These are phyloP conservation scores for Batillaria attramentaria DNA, from an alignment of 1,140 invertebrate species.

Conservation along the genomic window DNA sequence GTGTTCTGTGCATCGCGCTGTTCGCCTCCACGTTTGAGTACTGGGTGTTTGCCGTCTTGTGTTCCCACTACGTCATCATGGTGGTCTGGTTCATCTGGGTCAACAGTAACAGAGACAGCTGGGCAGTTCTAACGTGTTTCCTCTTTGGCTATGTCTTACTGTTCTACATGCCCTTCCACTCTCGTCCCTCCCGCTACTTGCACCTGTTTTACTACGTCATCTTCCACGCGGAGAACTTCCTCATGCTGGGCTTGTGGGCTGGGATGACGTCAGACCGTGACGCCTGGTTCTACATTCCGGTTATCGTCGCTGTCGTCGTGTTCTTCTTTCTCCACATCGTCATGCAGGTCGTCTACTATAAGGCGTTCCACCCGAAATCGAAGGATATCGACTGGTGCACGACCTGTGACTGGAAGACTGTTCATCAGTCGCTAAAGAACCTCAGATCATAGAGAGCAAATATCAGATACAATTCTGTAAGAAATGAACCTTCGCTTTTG, in stretches of 20 bases:
- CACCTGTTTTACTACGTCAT: conserved; percentile 78
- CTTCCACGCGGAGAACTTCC: conserved; percentile 77
- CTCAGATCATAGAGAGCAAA: too few relatives aligned
- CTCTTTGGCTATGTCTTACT: conserved; percentile 35
- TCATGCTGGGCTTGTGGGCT: conserved; percentile 75
- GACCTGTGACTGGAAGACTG: too few relatives aligned
- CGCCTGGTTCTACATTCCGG: conserved; percentile 57
- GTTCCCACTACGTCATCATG: conserved; percentile 83
- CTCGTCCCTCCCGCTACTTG: conserved; percentile 76
- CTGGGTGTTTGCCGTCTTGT: conserved; percentile 70
- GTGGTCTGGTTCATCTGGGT: conserved; percentile 75
- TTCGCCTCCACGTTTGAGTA: conserved; percentile 72
- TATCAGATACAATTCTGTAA: too few relatives aligned
- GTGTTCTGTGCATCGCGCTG: conserved; percentile 75
- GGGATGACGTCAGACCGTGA: conserved; percentile 48
- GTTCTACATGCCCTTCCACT: conserved; percentile 79
- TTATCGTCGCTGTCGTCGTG: conserved; percentile 46
- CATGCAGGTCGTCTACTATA: conserved; percentile 57
- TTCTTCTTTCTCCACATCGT: conserved; percentile 51
- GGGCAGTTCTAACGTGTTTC: background rate
- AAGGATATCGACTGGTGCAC: too few relatives aligned
- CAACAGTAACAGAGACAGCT: background rate
- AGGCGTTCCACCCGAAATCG: conserved; percentile 50
- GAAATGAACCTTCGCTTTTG: too few relatives aligned
- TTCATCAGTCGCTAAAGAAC: too few relatives aligned